Evolutionary conservation across 2,797 vertebrate genomes (phyloP).

Genomic region (Sebastes taczanowskii): DNA sequence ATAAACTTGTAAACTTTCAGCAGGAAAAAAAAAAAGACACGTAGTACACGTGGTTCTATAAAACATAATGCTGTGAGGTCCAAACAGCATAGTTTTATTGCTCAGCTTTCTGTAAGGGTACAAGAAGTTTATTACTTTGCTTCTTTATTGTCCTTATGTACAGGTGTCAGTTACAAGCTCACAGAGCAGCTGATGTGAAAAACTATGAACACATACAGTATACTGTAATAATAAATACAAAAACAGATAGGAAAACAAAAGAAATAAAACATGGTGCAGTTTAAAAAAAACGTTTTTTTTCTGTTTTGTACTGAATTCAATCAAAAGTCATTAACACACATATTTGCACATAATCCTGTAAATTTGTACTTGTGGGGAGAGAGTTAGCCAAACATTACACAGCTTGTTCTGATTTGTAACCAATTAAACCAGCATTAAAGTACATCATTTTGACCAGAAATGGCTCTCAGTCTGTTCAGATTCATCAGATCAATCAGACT

Average conservation of each 20-base stretch:
- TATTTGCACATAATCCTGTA: slow-evolving; percentile 51
- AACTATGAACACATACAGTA: slow-evolving; percentile 74
- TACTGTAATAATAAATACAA: slow-evolving; percentile 91
- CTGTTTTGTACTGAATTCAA: slow-evolving; percentile 9
- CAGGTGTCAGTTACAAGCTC: slow-evolving; percentile 93
- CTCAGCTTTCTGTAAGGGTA: slow-evolving; percentile 90
- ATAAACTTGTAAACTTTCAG: background rate
- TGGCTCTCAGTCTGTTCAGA: background rate
- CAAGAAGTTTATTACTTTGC: slow-evolving; percentile 81
- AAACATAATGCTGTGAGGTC: slow-evolving; percentile 89
- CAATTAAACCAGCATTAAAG: slow-evolving; percentile 26
- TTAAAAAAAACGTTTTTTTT: slow-evolving; percentile 15
- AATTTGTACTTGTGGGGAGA: slow-evolving; percentile 38
- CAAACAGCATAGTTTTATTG: slow-evolving; percentile 98
- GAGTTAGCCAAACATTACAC: background rate
- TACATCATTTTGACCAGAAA: background rate
- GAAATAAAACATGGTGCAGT: slow-evolving; percentile 73
- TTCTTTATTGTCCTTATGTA: slow-evolving; percentile 82
- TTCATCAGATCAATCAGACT: background rate
- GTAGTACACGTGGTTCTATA: slow-evolving; percentile 49
- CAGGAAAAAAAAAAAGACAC: slow-evolving; percentile 15
- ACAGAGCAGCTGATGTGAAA: slow-evolving; percentile 89
- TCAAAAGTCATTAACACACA: slow-evolving; percentile 53
- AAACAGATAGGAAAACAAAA: slow-evolving; percentile 80
- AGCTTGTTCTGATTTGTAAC: slow-evolving; percentile 60